Percentiles rank a stretch among this genome's conserved stretches.
phyloP scores from a whole-genome alignment of 2,113 vertebrate genomes.

The Xiphophorus hellerii region DNA sequence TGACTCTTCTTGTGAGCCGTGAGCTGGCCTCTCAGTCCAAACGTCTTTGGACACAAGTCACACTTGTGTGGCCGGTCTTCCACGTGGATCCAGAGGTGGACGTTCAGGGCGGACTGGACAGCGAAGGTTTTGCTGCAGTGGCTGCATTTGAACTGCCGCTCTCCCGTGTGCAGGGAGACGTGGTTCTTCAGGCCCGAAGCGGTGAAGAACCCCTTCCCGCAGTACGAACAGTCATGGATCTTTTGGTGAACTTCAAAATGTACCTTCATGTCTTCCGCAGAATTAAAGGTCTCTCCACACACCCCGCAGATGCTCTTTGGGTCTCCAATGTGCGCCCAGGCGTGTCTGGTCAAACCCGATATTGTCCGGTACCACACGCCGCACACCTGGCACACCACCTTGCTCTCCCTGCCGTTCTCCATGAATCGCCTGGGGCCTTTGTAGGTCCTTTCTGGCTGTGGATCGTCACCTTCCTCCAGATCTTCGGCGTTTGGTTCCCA shows the following conservation, averaged over 20 bases:
- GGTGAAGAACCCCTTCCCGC: slow-evolving; percentile 35
- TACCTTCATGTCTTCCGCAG: not conserved
- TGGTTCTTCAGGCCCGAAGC: slow-evolving; percentile 24
- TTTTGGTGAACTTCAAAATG: slow-evolving; percentile 35
- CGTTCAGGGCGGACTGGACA: not conserved
- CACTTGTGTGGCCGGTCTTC: slow-evolving; percentile 43
- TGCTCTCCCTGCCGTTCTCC: not conserved
- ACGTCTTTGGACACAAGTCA: slow-evolving; percentile 22
- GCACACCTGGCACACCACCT: not conserved
- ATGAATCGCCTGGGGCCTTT: not conserved
- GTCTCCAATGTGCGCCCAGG: slow-evolving; percentile 41
- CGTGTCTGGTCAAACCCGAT: slow-evolving; percentile 30
- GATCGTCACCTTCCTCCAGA: not conserved
- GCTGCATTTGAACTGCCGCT: slow-evolving; percentile 23
- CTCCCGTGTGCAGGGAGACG: slow-evolving; percentile 11
- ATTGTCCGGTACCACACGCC: not conserved
- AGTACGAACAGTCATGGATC: slow-evolving; percentile 30
- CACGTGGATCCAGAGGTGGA: slow-evolving; percentile 44
- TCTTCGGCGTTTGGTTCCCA: slow-evolving; percentile 11
- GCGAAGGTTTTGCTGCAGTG: slow-evolving; percentile 36
- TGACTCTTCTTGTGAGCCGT: slow-evolving; percentile 30
- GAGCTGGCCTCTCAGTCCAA: slow-evolving; percentile 36
- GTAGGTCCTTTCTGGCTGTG: not conserved
- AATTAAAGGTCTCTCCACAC: slow-evolving; percentile 12
- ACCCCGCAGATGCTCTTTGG: slow-evolving; percentile 20